Conservation (phyloP, 2,888 invertebrate species). For the Cheilosia urbana region DNA sequence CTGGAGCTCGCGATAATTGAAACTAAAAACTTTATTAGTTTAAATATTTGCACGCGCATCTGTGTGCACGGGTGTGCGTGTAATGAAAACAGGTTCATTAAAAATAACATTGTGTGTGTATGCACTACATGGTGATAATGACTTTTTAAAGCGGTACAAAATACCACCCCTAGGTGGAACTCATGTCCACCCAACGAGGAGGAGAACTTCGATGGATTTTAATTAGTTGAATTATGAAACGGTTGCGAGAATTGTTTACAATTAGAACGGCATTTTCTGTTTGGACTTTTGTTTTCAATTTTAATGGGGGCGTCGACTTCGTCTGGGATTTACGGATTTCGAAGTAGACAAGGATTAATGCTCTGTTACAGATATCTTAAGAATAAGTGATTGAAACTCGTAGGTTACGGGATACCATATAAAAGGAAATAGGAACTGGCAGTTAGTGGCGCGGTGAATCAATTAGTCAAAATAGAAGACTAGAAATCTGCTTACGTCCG, state of each 20-base stretch:
- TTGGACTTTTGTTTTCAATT: slow-evolving; percentile 11
- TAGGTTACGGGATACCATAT: no score
- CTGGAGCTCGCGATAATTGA: slow-evolving; percentile 49
- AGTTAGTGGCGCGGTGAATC: no score
- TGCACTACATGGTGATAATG: slow-evolving; percentile 11
- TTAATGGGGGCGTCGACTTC: background rate
- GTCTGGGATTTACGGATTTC: background rate
- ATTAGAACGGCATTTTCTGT: slow-evolving; percentile 13
- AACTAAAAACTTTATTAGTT: slow-evolving; percentile 62
- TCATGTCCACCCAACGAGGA: background rate
- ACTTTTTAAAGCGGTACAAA: slow-evolving; percentile 25
- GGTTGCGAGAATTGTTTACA: slow-evolving; percentile 24
- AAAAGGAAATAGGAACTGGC: no score
- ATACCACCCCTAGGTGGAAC: slow-evolving; percentile 1
- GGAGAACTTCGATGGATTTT: slow-evolving; percentile 22
- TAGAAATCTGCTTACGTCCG: no score
- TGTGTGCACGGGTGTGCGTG: background rate
- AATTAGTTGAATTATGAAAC: slow-evolving; percentile 39
- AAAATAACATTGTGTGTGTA: background rate
- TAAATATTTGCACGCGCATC: slow-evolving; percentile 17
- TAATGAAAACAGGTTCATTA: background rate
- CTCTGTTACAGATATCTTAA: no score
- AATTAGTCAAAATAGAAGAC: no score
- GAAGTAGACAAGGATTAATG: no score
- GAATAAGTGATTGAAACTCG: no score